A percentile compares a stretch with the other conserved stretches of the same genome.
Evolutionary conservation across 2,888 invertebrate genomes (phyloP).

Genomic region (Saturnia pavonia): DNA sequence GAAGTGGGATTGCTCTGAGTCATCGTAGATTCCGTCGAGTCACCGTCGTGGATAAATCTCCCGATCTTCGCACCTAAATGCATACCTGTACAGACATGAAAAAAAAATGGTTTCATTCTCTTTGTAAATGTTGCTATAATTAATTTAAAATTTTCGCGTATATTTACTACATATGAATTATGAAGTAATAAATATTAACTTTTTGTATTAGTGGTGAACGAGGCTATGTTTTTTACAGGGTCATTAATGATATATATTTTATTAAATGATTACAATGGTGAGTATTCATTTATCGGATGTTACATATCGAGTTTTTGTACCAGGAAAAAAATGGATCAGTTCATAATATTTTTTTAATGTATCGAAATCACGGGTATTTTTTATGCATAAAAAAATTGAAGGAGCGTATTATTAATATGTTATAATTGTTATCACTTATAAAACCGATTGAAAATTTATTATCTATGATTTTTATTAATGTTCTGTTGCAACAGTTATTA

Average conservation of each 20-base stretch:
- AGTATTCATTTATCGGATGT: constrained; percentile 11
- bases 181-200: neutral
- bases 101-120: constrained; percentile 1
- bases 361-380: neutral
- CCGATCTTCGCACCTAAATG: constrained; percentile 12
- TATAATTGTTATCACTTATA: neutral
- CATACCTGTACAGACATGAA: constrained; percentile 13
- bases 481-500: neutral
- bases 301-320: neutral
- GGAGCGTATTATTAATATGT: no score
- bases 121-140: neutral
- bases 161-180: neutral
- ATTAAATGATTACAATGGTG: constrained; percentile 5
- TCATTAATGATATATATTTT: neutral
- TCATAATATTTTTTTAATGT: constrained; percentile 1
- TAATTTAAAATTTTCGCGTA: neutral
- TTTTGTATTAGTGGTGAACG: constrained; percentile 8
- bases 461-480: neutral
- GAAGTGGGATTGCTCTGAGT: constrained; percentile 95
- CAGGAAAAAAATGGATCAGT: constrained; percentile 6
- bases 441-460: neutral
- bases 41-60: constrained; percentile 20
- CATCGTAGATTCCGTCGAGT: constrained; percentile 26
- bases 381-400: no score
- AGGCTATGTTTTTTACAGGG: neutral